A percentile compares a stretch with the other conserved stretches of the same genome.
Conservation (phyloP, 2,797 vertebrate genomes). For the Spinus olivaceus region DNA sequence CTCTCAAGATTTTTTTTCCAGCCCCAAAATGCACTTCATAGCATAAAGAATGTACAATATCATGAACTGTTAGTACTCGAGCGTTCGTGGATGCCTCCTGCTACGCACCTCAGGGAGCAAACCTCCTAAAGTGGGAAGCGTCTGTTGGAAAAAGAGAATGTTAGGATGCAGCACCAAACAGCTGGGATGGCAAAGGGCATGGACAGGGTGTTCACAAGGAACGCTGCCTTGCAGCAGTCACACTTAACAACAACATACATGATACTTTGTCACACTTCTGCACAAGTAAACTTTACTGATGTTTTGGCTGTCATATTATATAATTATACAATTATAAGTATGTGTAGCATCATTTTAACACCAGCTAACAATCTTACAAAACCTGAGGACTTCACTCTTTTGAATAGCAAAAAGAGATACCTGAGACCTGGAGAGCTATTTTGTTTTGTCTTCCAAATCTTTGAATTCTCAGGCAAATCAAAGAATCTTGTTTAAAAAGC, state of each 20-base stretch:
- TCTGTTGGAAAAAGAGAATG: slow-evolving; percentile 77
- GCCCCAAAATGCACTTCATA: slow-evolving; percentile 37
- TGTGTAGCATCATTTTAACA: background rate
- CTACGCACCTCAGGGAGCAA: slow-evolving; percentile 77
- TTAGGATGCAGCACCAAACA: slow-evolving; percentile 62
- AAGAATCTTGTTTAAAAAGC: background rate
- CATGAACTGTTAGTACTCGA: background rate
- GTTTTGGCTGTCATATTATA: background rate
- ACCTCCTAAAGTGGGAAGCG: slow-evolving; percentile 73
- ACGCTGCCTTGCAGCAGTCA: background rate
- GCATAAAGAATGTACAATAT: background rate
- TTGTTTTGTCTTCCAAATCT: background rate
- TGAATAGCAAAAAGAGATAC: background rate
- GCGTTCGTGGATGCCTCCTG: slow-evolving; percentile 7
- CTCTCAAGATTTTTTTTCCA: background rate
- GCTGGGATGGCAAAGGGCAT: background rate
- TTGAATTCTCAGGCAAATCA: background rate
- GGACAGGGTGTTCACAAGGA: background rate
- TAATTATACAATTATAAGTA: background rate
- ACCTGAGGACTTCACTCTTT: background rate
- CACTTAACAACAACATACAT: background rate
- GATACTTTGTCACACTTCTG: background rate
- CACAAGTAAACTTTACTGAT: rapidly evolving
- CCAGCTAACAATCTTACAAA: background rate
- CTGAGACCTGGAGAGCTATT: background rate